Base-by-base conservation (phyloP, 2,888 invertebrate species). In the Tricholauxania praeusta region DNA sequence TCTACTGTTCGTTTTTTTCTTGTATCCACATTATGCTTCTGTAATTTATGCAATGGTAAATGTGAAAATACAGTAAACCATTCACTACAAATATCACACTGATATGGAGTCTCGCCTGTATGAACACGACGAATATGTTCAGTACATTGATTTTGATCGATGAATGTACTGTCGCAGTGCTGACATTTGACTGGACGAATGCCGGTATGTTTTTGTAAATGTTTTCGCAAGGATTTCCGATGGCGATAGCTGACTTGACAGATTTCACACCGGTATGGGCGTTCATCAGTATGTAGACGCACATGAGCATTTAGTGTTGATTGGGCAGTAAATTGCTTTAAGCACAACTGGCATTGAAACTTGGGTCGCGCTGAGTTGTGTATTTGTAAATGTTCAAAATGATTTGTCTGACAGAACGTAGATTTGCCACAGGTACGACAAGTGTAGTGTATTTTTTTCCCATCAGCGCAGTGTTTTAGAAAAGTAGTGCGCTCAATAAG, bases 211-310 rank as follows among this genome's bases (percentile, higher is more conserved):
- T 53, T 74, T 3, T 69, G 51, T 14, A 77, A 64, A 55, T 77
- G 77, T 19, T 52, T 72, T 19, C 22, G 55, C 12, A 77, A 57
- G 22, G 65, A 71, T 8, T 59, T 72, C 12, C 65, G 70, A 55
- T 76, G 77, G 12, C 77, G 74, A 67, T 75, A 77, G 2, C 70
- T 74, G n/a, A 15, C 12, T 8, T 12, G 68, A 15, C 77, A 77
- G 51, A 76, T 72, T n/a, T 76, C 57, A 57, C 77, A 77, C 47
- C 72, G 71, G 22, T 69, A 76, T 4, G 73, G 76, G 28, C 73
- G 62, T 14, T 72, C 74, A 47, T 74, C 71, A 0, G 73, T 57
- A 65, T 77, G 77, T 4, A 75, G 62, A 6, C 39, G 60, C 52
- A 72, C 32, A 22, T 77, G 77, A 12, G 49, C 22, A 7, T 49